Evolutionary conservation across 1,140 invertebrate genomes (phyloP).

Genomic region (Ceratoteleas bidentatus): DNA sequence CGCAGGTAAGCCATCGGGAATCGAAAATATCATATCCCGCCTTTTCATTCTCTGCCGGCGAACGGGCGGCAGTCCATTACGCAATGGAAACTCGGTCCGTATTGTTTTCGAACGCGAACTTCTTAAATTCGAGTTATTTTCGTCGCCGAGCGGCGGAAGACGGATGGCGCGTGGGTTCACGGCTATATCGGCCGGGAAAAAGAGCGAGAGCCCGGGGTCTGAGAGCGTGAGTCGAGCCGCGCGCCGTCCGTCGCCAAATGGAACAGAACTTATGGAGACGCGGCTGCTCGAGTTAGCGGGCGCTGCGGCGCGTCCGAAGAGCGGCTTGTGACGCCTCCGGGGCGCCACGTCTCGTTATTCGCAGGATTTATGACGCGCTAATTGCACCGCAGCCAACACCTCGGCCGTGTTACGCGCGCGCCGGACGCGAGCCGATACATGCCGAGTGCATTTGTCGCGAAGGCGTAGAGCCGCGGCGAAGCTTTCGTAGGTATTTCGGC

Average conservation of each 20-base stretch:
- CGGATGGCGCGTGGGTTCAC: constrained; percentile 74
- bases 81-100: constrained; percentile 70
- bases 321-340: constrained; percentile 77
- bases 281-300: constrained; percentile 68
- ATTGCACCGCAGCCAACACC: constrained; percentile 78
- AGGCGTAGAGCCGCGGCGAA: too few relatives aligned
- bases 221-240: constrained; percentile 68
- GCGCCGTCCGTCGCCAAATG: constrained; percentile 64
- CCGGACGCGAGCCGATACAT: constrained; percentile 29
- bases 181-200: constrained; percentile 69
- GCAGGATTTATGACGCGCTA: constrained; percentile 79
- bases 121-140: constrained; percentile 79
- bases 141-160: constrained; percentile 72
- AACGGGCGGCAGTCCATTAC: constrained; percentile 61
- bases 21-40: constrained; percentile 51
- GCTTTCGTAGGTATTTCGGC: background rate
- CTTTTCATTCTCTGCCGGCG: constrained; percentile 40
- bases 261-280: constrained; percentile 71
- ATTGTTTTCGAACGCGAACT: constrained; percentile 75
- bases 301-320: constrained; percentile 63
- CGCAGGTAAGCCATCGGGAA: constrained; percentile 31
- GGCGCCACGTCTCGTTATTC: constrained; percentile 81
- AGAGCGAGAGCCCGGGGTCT: constrained; percentile 33
- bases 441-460: constrained; percentile 20
- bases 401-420: constrained; percentile 42